These are phyloP conservation scores for Mizuhopecten yessoensis DNA, from an alignment of 1,140 invertebrate genomes.

Conservation along the genomic window DNA sequence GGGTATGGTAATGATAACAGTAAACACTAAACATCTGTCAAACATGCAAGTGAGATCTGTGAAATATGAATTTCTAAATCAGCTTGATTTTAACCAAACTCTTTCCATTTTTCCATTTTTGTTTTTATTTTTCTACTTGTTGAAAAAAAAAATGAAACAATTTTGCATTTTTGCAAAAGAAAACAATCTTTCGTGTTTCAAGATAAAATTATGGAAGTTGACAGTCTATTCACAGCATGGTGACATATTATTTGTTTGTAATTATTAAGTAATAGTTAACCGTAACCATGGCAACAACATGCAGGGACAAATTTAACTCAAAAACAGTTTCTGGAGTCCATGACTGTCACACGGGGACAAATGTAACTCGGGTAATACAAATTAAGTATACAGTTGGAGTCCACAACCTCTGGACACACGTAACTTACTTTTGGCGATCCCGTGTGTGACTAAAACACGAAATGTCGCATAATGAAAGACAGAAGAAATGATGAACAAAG, in stretches of 20 bases:
- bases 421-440: not conserved
- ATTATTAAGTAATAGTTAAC: not conserved
- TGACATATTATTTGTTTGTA: not conserved
- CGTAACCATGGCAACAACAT: not conserved
- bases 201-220: not conserved
- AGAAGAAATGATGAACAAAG: constrained; percentile 19
- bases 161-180: too few relatives aligned
- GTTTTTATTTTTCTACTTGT: too few relatives aligned
- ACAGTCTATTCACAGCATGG: not conserved
- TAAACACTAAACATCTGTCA: too few relatives aligned
- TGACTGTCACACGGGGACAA: not conserved
- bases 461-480: not conserved
- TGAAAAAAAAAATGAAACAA: too few relatives aligned
- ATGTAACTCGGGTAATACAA: not conserved
- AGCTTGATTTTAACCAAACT: too few relatives aligned
- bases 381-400: not conserved
- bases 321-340: not conserved
- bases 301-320: not conserved
- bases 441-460: not conserved
- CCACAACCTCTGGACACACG: not conserved
- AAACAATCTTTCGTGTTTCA: too few relatives aligned
- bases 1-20: too few relatives aligned
- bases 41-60: too few relatives aligned
- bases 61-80: too few relatives aligned
- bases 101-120: too few relatives aligned